Evolutionary conservation across 1,140 invertebrate species (phyloP).

Genomic region (Glomeris maerens): DNA sequence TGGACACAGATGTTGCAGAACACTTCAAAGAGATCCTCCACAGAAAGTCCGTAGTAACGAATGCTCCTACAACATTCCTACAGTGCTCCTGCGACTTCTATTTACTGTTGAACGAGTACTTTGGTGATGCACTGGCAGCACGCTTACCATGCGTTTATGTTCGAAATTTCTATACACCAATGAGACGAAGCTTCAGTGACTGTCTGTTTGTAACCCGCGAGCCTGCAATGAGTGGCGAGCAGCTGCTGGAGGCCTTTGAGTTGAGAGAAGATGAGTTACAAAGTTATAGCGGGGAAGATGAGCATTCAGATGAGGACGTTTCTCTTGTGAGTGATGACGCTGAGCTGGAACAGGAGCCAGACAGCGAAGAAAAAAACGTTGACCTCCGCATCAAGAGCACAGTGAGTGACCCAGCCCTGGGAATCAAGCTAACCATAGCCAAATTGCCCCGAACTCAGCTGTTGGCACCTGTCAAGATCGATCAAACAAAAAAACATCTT

Average conservation of each 20-base stretch:
- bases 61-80: too few species aligned
- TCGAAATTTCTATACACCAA: conserved; percentile 7
- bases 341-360: conserved; percentile 9
- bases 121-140: conserved; percentile 27
- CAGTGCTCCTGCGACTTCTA: too few species aligned
- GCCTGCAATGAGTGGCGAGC: conserved; percentile 25
- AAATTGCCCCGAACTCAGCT: conserved; percentile 14
- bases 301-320: conserved; percentile 14
- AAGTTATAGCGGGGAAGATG: conserved; percentile 15
- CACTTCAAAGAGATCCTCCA: too few species aligned
- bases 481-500: too few species aligned
- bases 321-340: conserved; percentile 15
- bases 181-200: conserved; percentile 16
- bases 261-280: conserved; percentile 14
- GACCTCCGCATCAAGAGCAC: conserved; percentile 25
- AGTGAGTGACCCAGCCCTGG: conserved; percentile 25
- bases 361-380: conserved; percentile 11
- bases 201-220: conserved; percentile 21
- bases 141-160: conserved; percentile 17
- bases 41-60: too few species aligned
- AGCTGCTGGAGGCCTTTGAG: conserved; percentile 25
- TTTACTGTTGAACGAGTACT: conserved; percentile 25
- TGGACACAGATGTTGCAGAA: too few species aligned
- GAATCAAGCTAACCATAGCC: conserved; percentile 32
- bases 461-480: too few species aligned